Evolutionary conservation across 1,140 invertebrate genomes (phyloP).

Genomic region (Subanguina moxae): DNA sequence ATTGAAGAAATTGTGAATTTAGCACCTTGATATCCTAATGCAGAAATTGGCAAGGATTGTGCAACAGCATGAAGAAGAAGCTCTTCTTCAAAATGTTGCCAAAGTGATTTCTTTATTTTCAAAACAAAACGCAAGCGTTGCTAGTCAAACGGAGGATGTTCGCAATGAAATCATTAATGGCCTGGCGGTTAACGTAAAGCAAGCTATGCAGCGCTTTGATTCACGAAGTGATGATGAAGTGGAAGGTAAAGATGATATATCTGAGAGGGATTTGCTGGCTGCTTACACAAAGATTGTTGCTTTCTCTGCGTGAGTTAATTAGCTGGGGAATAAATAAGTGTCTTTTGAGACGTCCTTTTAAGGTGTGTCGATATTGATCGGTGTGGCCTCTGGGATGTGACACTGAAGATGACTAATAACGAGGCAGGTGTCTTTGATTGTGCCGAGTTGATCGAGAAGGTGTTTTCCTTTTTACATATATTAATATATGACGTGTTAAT

Average conservation of each 20-base stretch:
- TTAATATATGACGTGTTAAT: too few relatives aligned
- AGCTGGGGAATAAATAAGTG: too few relatives aligned
- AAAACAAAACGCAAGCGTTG: slow-evolving; percentile 24
- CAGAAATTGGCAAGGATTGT: slow-evolving; percentile 77
- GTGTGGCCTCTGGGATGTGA: neutral
- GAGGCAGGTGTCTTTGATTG: too few relatives aligned
- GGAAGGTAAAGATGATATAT: slow-evolving; percentile 90
- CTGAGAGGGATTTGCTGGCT: slow-evolving; percentile 78
- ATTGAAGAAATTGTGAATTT: too few relatives aligned
- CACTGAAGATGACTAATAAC: too few relatives aligned
- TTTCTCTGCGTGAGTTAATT: slow-evolving; percentile 70
- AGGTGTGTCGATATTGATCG: neutral
- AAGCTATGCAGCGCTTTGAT: slow-evolving; percentile 23
- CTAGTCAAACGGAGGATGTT: slow-evolving; percentile 34
- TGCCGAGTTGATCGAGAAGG: too few relatives aligned
- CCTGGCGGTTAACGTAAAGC: slow-evolving; percentile 31
- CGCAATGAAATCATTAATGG: slow-evolving; percentile 42
- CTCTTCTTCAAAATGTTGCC: slow-evolving; percentile 66
- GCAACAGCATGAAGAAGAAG: slow-evolving; percentile 80
- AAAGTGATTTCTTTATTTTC: slow-evolving; percentile 33
- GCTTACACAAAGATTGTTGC: slow-evolving; percentile 85
- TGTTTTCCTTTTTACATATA: too few relatives aligned
- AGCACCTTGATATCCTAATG: slow-evolving; percentile 71
- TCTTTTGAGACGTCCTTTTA: too few relatives aligned
- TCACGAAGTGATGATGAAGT: slow-evolving; percentile 69